phyloP scores from a whole-genome alignment of 2,797 vertebrate species.

The Acropternis orthonyx region DNA sequence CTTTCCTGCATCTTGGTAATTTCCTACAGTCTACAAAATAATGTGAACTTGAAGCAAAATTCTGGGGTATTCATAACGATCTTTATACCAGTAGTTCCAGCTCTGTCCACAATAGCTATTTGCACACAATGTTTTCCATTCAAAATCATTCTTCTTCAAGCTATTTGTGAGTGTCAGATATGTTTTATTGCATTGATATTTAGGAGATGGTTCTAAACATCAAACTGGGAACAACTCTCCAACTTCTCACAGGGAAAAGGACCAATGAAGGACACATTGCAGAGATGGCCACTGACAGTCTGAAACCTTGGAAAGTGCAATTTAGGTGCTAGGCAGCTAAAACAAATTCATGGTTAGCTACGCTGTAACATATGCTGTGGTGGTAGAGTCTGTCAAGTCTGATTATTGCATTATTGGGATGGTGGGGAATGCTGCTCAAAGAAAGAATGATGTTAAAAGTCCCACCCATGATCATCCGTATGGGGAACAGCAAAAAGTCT shows the following conservation, averaged over 20 bases:
- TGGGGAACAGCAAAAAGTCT: background rate
- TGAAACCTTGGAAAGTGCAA: background rate
- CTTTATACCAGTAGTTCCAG: background rate
- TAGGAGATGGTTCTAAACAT: background rate
- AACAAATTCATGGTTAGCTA: background rate
- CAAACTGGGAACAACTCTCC: background rate
- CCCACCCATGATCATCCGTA: background rate
- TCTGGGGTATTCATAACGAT: background rate
- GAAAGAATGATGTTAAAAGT: background rate
- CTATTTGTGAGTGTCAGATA: background rate
- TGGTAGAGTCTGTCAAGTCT: background rate
- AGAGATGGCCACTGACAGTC: background rate
- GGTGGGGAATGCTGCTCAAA: background rate
- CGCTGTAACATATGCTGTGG: background rate
- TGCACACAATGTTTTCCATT: background rate
- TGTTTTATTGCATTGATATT: background rate
- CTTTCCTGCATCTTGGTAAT: background rate
- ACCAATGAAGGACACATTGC: background rate
- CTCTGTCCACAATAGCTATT: background rate
- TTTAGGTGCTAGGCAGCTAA: background rate
- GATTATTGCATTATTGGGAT: background rate
- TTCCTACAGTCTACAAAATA: background rate
- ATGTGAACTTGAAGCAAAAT: background rate
- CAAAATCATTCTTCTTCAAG: background rate
- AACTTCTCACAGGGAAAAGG: background rate